Conservation (phyloP, 2,113 vertebrate genomes). For the Jacana jacana region DNA sequence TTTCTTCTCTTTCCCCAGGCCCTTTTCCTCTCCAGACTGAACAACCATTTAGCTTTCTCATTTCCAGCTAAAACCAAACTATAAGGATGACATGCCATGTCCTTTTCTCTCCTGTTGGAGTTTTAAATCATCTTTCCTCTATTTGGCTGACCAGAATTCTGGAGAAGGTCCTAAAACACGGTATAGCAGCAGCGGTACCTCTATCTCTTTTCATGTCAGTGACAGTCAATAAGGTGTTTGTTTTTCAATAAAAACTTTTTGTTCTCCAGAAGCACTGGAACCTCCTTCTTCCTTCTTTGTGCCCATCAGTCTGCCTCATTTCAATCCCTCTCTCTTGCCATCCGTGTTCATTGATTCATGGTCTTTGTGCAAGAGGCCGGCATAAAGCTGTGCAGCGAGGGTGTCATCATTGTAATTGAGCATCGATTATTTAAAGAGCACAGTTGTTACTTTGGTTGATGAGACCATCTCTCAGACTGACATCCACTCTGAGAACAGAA, state of each 20-base stretch:
- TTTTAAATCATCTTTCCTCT: not conserved
- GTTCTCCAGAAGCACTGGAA: not conserved
- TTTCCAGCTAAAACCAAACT: not conserved
- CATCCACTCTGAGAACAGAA: constrained; percentile 5
- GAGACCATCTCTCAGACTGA: constrained; percentile 35
- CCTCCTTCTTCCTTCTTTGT: not conserved
- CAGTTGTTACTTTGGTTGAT: constrained; percentile 39
- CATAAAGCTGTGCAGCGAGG: not conserved
- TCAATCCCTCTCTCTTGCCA: not conserved
- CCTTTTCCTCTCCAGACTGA: not conserved
- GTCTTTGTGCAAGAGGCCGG: not conserved
- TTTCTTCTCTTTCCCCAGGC: not conserved
- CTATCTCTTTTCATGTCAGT: not conserved
- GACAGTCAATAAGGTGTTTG: not conserved
- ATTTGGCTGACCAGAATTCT: not conserved
- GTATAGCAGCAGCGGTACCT: not conserved
- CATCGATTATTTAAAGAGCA: constrained; percentile 54
- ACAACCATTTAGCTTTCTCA: not conserved
- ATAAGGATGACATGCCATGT: not conserved
- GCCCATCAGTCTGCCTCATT: not conserved
- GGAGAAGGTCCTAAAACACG: not conserved
- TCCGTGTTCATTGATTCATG: not conserved
- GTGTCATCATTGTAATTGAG: constrained; percentile 26
- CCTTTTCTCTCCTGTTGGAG: not conserved
- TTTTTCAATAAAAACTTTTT: not conserved